Evolutionary conservation across 2,797 vertebrate genomes (phyloP).

Genomic region (Rhinichthys osculus): DNA sequence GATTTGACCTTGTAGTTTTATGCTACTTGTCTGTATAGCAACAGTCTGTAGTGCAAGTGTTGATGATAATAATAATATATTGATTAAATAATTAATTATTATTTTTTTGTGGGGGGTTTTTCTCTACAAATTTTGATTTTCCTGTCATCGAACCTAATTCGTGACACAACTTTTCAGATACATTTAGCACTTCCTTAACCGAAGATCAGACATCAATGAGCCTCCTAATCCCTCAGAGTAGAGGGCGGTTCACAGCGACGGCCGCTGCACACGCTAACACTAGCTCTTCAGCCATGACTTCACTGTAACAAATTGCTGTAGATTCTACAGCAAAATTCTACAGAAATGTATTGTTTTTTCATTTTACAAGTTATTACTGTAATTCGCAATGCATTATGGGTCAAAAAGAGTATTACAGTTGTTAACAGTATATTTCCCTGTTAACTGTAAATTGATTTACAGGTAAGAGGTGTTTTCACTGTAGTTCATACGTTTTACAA

Average conservation of each 20-base stretch:
- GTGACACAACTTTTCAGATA: constrained; percentile 17
- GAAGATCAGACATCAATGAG: constrained; percentile 68
- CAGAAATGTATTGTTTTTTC: no score
- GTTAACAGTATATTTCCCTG: no score
- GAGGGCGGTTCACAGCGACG: constrained; percentile 57
- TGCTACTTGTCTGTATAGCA: background rate
- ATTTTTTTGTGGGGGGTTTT: background rate
- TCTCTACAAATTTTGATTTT: background rate
- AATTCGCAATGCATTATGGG: no score
- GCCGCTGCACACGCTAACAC: constrained; percentile 31
- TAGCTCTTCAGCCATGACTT: constrained; percentile 60
- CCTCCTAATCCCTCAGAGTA: constrained; percentile 52
- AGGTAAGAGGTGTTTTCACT: no score
- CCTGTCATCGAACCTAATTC: background rate
- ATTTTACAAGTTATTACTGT: no score
- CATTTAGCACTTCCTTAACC: constrained; percentile 42
- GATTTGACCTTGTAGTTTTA: background rate
- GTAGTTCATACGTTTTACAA: no score
- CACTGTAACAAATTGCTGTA: no score
- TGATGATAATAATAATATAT: background rate
- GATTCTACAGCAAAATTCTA: no score
- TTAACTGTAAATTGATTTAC: no score
- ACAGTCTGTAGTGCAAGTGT: background rate
- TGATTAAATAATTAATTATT: background rate
- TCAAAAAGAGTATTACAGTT: no score